Base-by-base conservation (phyloP, 2,113 vertebrate genomes). In the Callionymus lyra region DNA sequence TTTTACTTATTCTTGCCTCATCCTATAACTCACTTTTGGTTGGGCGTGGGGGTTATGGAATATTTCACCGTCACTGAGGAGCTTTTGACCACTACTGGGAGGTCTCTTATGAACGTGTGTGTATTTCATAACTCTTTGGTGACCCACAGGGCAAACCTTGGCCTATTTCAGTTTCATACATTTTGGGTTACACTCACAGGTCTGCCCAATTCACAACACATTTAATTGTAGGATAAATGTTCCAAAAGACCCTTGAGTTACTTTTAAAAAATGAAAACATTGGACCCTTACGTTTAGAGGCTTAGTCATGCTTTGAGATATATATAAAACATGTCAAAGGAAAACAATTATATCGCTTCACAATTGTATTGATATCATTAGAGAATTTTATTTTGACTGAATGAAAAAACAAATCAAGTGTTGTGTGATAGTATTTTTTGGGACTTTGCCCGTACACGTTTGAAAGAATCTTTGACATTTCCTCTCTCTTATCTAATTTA, bases 91-190 rank as follows among this genome's bases (percentile, higher is more conserved):
- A 57, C 46, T 51, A 50, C 65, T 43, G 16, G 59, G 69, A 66
- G 74, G 72, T 75, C 57, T 47, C 38, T 77, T 74, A 71, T 72
- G 63, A 59, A 70, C 50, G 65, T 68, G 46, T 46, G 59, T 66
- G 40, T 71, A 69, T 78, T 77, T 73, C 70, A 78, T 72, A 65
- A 56, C 55, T 67, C 65, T 68, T 59, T 46, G 41, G 31, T 52
- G 62, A 56, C 49, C 60, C 63, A 32, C 37, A 14, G 53, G 53
- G 44, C 50, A 50, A 46, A 65, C 65, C 61, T 53, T 56, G 64
- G 58, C 54, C 42, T 64, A 56, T 41, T 50, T 63, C 51, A 14
- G 14, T 43, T 44, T 60, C 70, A 58, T 63, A 64, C 74, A 68
- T 53, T 59, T 44, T 53, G 42, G 42, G 56, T 71, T 47, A 50